Percentiles rank a stretch among this genome's conserved stretches.
Conservation (phyloP, 2,113 vertebrate species). For the Brachypteracias leptosomus region DNA sequence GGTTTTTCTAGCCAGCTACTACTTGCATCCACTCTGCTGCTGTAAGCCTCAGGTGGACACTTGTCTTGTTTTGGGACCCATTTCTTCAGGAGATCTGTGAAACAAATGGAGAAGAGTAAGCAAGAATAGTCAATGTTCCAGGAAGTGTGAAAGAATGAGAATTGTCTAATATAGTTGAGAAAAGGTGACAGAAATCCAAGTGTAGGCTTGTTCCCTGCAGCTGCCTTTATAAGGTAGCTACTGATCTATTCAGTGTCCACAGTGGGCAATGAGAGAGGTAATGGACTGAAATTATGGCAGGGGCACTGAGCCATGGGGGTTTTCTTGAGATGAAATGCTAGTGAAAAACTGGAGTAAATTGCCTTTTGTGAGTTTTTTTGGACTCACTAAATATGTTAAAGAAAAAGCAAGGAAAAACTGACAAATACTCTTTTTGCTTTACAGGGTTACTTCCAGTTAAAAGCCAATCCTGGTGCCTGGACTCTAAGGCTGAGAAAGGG, state of each 20-base stretch:
- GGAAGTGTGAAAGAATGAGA: not conserved
- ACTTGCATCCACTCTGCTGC: not conserved
- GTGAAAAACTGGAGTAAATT: not conserved
- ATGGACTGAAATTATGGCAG: not conserved
- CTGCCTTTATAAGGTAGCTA: not conserved
- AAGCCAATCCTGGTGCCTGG: conserved; percentile 97
- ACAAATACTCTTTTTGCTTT: not conserved
- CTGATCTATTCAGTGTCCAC: not conserved
- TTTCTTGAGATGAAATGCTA: not conserved
- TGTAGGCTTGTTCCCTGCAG: not conserved
- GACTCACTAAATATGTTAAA: not conserved
- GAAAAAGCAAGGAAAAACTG: not conserved
- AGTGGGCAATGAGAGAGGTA: not conserved
- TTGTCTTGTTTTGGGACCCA: not conserved
- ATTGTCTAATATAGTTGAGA: not conserved
- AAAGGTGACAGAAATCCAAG: not conserved
- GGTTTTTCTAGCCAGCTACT: not conserved
- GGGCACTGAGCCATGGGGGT: not conserved
- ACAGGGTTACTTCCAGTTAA: conserved; percentile 97
- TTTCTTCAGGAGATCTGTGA: not conserved
- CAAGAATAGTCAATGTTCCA: not conserved
- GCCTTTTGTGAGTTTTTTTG: not conserved
- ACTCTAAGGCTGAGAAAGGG: conserved; percentile 91
- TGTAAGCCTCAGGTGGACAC: not conserved
- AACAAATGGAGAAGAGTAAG: not conserved